Evolutionary conservation across 2,888 invertebrate species (phyloP), one percentile per base, ranked within the genome.

Genomic region (Cephus pulcher): DNA sequence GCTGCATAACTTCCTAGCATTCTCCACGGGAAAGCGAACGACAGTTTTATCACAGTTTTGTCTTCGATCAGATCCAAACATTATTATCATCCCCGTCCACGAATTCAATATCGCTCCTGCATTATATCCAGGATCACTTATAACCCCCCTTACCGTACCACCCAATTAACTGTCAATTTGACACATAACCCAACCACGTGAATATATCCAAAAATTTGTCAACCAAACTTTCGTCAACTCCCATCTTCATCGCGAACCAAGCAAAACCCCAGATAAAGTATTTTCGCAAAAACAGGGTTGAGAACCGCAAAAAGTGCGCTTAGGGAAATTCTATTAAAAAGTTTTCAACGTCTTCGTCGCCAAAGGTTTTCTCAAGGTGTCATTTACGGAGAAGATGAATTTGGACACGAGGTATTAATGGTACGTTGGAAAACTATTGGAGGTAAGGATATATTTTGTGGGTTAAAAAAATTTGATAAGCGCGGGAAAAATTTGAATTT

Each of bases 31-130:
- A 79, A 79, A 78, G 82, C 80, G 79, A 82, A 85, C 85, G 84
- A 82, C 83, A 86, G 83, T 80, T 89, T 89, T 89, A 89, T 85
- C 88, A 85, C 84, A 86, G 85, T 88, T 86, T 84, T 81, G 73
- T 80, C 81, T 83, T 82, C 86, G 84, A 84, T 87, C 83, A 80
- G 83, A 85, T 85, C 85, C 81, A 84, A 84, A 85, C 80, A 84
- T 83, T 79, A 81, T 84, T 84, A 85, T 87, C 86, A 23, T 6
- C 23, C 56, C 23, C 6, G 2, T 23, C 73, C 80, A 34, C 75
- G 56, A 82, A 82, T 76, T 81, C 81, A 81, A 85, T 87, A 87
- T 88, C 88, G 84, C 87, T 85, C 86, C 86, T 80, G 81, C 82
- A 83, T 87, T 85, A 85, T 81, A 56, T 9, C 15, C 23, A 23